These are phyloP conservation scores for Xylota segnis DNA, from an alignment of 2,888 invertebrate species.

Conservation along the genomic window DNA sequence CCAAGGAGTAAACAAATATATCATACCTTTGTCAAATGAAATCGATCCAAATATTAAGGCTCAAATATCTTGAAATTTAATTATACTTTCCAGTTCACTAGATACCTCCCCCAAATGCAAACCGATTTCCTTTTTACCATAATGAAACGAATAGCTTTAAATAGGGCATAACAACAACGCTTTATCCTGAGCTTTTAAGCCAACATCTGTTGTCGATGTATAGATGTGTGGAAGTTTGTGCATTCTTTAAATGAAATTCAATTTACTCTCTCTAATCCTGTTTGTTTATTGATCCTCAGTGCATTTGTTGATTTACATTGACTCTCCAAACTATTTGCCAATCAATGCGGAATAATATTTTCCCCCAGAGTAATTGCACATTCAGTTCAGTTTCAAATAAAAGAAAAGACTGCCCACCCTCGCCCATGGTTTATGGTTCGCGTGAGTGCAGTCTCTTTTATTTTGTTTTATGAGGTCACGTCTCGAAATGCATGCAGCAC, in stretches of 20 bases:
- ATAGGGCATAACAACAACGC: neutral
- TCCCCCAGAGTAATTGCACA: neutral
- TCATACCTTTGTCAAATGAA: neutral
- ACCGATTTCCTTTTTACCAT: neutral
- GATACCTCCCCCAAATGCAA: neutral
- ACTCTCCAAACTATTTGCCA: neutral
- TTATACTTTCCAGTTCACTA: neutral
- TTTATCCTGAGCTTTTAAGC: neutral
- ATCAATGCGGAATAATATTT: conserved; percentile 3
- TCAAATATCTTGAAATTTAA: neutral
- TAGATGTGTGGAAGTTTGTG: neutral
- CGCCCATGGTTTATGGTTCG: neutral
- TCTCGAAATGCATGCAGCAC: neutral
- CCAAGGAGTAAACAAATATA: neutral
- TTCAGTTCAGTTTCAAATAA: neutral
- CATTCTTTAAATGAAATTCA: conserved; percentile 16
- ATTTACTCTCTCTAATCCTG: neutral
- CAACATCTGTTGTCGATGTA: neutral
- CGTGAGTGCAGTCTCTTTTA: neutral
- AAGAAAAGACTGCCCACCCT: neutral
- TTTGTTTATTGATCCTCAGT: conserved; percentile 10
- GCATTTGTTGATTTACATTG: conserved; percentile 10
- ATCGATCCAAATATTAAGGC: neutral
- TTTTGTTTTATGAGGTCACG: conserved; percentile 24
- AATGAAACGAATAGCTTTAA: neutral